Evolutionary conservation across 2,113 vertebrate species (phyloP), one percentile per base, ranked within the genome.

Genomic region (Stigmatopora nigra): DNA sequence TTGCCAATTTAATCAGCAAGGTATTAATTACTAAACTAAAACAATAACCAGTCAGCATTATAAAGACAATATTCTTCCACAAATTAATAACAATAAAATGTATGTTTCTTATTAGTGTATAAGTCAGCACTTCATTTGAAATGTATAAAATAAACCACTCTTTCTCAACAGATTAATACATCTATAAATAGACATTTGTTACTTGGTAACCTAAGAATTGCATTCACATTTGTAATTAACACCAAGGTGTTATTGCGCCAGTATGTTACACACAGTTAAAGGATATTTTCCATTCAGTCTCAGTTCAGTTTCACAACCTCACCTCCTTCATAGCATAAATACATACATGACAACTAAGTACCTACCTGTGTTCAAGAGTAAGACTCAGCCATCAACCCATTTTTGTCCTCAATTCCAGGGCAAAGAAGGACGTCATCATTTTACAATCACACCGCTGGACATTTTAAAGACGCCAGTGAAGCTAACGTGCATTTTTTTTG

Each of bases 71-170:
- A 68, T 64, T 41, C 58, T 64, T 20, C 51, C 19, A 47, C 63
- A 72, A 67, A 64, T 16, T 70, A 51, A 67, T 15, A 31, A 41
- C 38, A 3, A 65, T 5, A 53, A 55, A 38, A 62, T 12, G 7
- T 61, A 69, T 22, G 47, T 46, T 63, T n/a, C 1, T 68, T 12
- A 25, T 58, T 67, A 66, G 64, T 56, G 60, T 69, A 66, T 74
- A 58, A 76, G 76, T 72, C 69, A 55, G 68, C 68, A 72, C 68
- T 72, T 74, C 52, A 46, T 65, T 64, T 69, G 41, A 83, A 78
- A 84, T 62, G 41, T 77, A 70, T 25, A 65, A 71, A 78, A 57
- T 14, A 59, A 64, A 16, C 35, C 31, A 15, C 55, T 17, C 47
- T 60, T 65, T 72, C 35, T 72, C 8, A 41, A 49, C 59, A 59